A percentile compares a stretch with the other conserved stretches of the same genome.
Evolutionary conservation across 1,140 invertebrate species (phyloP).

Genomic region (Stegodyphus dumicola): DNA sequence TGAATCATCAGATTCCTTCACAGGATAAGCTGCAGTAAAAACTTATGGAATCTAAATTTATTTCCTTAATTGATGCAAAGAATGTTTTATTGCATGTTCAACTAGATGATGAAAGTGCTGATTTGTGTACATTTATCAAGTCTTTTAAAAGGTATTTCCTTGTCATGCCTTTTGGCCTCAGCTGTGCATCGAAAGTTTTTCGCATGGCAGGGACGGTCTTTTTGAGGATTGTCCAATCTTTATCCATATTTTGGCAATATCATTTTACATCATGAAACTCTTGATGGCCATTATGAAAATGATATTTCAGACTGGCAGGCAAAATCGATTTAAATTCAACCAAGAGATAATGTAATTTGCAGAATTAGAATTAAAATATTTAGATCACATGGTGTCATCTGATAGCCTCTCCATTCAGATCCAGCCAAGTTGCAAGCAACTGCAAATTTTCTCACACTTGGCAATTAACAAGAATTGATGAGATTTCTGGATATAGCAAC

Average conservation of each 20-base stretch:
- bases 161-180: conserved; percentile 70
- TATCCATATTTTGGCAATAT: conserved; percentile 28
- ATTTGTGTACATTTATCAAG: conserved; percentile 45
- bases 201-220: conserved; percentile 17
- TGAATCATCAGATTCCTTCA: conserved; percentile 22
- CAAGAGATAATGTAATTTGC: conserved; percentile 27
- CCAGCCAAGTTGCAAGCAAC: no score
- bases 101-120: conserved; percentile 33
- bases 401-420: conserved; percentile 28
- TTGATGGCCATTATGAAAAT: conserved; percentile 26
- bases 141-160: conserved; percentile 67
- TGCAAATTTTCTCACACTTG: no score
- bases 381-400: conserved; percentile 29
- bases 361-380: conserved; percentile 28
- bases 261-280: not conserved
- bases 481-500: no score
- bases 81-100: conserved; percentile 17
- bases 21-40: not conserved
- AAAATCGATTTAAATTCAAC: conserved; percentile 16
- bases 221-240: conserved; percentile 17
- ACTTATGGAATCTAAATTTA: not conserved
- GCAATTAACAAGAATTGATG: no score
- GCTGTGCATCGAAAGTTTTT: conserved; percentile 67
- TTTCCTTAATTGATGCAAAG: conserved; percentile 20
- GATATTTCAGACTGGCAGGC: not conserved